Conservation (phyloP, 2,888 invertebrate genomes). For the Ernsta delagoae region DNA sequence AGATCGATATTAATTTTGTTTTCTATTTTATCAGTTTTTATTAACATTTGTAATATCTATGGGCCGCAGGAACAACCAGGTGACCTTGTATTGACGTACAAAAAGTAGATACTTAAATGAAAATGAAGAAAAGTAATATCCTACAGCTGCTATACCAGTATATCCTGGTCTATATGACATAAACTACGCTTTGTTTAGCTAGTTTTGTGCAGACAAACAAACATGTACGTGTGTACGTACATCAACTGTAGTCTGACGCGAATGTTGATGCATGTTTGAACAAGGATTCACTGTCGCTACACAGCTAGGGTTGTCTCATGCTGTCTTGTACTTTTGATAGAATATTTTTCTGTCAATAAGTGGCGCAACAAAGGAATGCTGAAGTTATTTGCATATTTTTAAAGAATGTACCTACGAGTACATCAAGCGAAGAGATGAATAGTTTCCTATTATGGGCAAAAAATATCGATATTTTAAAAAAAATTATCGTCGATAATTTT, state of each 20-base stretch:
- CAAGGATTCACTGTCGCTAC: not conserved
- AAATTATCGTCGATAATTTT: too few species aligned
- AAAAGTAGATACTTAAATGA: not conserved
- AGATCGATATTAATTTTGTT: too few species aligned
- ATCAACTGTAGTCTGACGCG: not conserved
- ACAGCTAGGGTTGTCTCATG: not conserved
- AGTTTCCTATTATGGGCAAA: too few species aligned
- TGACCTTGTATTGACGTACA: not conserved
- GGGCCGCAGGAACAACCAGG: not conserved
- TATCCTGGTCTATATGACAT: not conserved
- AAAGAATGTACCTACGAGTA: too few species aligned
- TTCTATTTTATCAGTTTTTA: too few species aligned
- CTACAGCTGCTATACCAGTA: too few species aligned
- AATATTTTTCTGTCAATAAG: too few species aligned
- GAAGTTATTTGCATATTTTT: too few species aligned
- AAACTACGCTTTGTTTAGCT: not conserved
- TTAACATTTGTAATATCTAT: not conserved
- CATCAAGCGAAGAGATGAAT: too few species aligned
- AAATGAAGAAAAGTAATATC: too few species aligned
- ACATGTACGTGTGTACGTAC: not conserved
- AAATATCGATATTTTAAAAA: too few species aligned
- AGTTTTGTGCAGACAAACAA: constrained; percentile 1
- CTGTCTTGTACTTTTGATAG: not conserved
- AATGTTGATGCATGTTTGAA: constrained; percentile 4
- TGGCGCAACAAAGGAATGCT: too few species aligned